Evolutionary conservation across 2,888 invertebrate genomes (phyloP).

Genomic region (Adelognathus sp.): DNA sequence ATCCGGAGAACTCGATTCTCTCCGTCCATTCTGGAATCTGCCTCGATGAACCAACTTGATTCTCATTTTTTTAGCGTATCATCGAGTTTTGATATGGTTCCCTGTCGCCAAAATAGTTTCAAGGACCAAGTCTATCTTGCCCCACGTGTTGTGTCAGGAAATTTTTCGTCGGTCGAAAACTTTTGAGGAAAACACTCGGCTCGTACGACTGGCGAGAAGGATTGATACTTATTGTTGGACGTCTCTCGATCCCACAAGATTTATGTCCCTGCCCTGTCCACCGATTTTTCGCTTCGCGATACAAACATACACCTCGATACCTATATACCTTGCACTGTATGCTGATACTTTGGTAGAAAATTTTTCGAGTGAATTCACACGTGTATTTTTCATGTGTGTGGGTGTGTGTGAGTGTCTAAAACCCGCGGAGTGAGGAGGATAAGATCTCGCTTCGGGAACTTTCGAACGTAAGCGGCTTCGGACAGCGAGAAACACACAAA

Average conservation of each 20-base stretch:
- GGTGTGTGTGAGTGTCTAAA: background rate
- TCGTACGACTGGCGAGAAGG: constrained; percentile 32
- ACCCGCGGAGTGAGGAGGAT: background rate
- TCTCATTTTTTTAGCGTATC: no score
- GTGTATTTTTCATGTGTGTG: background rate
- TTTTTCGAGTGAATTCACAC: background rate
- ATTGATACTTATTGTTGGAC: constrained; percentile 64
- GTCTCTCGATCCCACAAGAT: constrained; percentile 44
- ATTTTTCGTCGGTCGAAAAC: constrained; percentile 41
- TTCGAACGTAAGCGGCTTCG: constrained; percentile 28
- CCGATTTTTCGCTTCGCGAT: constrained; percentile 37
- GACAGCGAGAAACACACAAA: constrained; percentile 9
- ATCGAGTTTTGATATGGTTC: no score
- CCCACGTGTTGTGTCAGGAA: constrained; percentile 22
- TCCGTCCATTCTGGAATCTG: no score
- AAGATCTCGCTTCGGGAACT: constrained; percentile 28
- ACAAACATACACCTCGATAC: background rate
- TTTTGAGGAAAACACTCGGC: constrained; percentile 55
- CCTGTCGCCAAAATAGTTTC: no score
- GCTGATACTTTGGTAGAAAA: constrained; percentile 4
- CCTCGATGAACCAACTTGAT: no score
- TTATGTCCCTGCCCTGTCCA: constrained; percentile 48
- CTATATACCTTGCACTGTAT: background rate
- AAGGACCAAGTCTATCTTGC: no score
- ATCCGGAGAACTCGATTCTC: no score